Percentiles rank a stretch among this genome's conserved stretches.
Evolutionary conservation across 2,888 invertebrate genomes (phyloP).

Genomic region (Kryphioiulus occultus): DNA sequence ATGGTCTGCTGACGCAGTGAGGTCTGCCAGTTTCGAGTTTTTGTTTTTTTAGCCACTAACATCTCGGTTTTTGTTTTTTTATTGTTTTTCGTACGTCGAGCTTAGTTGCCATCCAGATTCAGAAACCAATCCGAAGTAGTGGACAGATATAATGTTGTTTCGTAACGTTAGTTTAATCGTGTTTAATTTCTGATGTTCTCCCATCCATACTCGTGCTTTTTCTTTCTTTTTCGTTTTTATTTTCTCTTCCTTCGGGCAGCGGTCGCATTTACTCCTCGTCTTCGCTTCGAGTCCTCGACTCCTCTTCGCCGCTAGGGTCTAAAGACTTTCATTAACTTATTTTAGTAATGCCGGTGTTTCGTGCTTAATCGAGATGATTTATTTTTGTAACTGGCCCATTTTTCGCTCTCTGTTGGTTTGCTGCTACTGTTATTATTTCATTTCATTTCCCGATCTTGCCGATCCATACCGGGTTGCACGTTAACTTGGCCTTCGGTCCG

Average conservation of each 20-base stretch:
- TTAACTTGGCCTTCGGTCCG: not conserved
- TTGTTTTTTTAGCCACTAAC: not conserved
- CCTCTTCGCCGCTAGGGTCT: not conserved
- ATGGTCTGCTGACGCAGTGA: no score
- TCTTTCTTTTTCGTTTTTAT: not conserved
- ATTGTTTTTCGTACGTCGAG: not conserved
- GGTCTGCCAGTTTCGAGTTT: no score
- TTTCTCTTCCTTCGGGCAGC: not conserved
- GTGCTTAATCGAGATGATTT: not conserved
- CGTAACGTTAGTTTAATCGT: not conserved
- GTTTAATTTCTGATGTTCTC: not conserved
- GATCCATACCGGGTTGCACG: not conserved
- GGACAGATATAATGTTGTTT: not conserved
- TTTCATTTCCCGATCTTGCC: not conserved
- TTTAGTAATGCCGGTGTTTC: not conserved
- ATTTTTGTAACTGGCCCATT: not conserved
- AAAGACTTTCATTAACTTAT: not conserved
- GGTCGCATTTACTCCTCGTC: not conserved
- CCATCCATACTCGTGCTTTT: not conserved
- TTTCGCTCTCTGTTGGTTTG: not conserved
- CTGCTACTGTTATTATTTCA: not conserved
- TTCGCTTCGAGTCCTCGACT: not conserved
- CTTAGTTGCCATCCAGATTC: not conserved
- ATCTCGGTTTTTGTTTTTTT: not conserved
- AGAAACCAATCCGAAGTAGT: constrained; percentile 35